Percentiles rank a stretch among this genome's conserved stretches.
Evolutionary conservation across 2,113 vertebrate species (phyloP).

Genomic region (Proterorhinus semilunaris): DNA sequence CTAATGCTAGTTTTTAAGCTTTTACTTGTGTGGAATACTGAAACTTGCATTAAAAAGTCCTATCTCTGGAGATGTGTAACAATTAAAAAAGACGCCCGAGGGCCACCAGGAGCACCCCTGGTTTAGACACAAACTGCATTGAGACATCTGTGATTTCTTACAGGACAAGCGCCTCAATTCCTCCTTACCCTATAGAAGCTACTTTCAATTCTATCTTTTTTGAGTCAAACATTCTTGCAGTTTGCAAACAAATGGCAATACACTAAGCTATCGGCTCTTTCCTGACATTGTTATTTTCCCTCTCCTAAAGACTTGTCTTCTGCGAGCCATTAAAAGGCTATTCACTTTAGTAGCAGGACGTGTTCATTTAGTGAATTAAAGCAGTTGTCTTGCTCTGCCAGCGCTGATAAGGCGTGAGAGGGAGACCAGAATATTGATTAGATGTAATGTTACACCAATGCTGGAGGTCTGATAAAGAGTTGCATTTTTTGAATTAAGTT

Average conservation of each 20-base stretch:
- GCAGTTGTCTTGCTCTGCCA: conserved; percentile 47
- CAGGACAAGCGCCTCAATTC: no score
- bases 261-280: neutral
- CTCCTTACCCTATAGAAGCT: no score
- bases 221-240: no score
- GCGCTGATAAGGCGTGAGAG: conserved; percentile 42
- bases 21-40: no score
- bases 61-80: no score
- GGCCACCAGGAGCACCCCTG: no score
- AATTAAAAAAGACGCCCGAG: no score
- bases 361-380: conserved; percentile 63
- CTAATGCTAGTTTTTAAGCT: no score
- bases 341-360: conserved; percentile 54
- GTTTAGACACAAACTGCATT: no score
- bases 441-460: conserved; percentile 31
- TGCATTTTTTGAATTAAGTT: conserved; percentile 14
- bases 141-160: no score
- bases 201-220: no score
- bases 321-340: conserved; percentile 58
- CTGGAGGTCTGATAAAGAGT: conserved; percentile 34
- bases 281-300: conserved; percentile 4
- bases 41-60: no score
- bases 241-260: neutral
- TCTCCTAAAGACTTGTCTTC: conserved; percentile 35
- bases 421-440: conserved; percentile 52